Evolutionary conservation across 2,113 vertebrate species (phyloP).

Genomic region (Lycocorax pyrrhopterus): DNA sequence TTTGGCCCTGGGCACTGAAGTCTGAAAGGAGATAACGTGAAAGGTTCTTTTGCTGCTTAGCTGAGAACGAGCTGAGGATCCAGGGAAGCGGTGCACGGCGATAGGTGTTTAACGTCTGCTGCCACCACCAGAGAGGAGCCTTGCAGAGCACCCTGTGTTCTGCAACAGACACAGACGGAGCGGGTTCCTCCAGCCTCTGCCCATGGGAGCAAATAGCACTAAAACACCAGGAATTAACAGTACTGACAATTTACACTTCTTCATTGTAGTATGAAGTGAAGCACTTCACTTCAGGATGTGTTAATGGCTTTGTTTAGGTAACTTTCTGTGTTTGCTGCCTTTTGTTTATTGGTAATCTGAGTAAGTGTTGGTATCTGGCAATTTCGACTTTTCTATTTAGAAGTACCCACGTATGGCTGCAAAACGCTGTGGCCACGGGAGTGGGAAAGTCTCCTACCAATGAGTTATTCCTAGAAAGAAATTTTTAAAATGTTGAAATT

Average conservation of each 20-base stretch:
- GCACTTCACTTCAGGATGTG: neutral
- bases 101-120: neutral
- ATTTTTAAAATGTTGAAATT: neutral
- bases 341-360: neutral
- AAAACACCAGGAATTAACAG: neutral
- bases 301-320: neutral
- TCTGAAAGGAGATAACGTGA: neutral
- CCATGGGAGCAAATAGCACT: fast-evolving
- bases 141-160: neutral
- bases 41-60: neutral
- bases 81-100: neutral
- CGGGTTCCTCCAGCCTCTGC: neutral
- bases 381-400: neutral
- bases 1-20: neutral
- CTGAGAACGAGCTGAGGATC: neutral
- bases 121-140: neutral
- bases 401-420: neutral
- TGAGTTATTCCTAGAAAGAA: neutral
- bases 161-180: neutral
- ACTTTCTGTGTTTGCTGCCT: neutral
- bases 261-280: neutral
- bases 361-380: neutral
- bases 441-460: neutral
- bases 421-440: neutral
- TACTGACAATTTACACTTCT: neutral